Evolutionary conservation across 2,113 vertebrate genomes (phyloP), one percentile per base, ranked within the genome.

Genomic region (Struthidea cinerea): DNA sequence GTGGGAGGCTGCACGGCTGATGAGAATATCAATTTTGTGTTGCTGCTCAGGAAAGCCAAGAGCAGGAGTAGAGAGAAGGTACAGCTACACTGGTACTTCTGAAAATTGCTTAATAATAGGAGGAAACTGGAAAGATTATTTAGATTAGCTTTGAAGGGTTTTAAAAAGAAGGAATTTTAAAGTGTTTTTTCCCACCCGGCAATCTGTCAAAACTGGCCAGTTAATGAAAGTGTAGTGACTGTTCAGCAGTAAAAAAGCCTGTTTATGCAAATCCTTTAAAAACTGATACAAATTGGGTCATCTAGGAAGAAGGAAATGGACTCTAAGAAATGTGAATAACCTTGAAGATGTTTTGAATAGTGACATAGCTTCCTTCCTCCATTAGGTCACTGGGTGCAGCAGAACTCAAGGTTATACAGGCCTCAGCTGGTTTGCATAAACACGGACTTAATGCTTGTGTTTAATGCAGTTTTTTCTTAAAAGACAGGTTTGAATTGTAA

Each of bases 1-100:
- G 80, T 77, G 84, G 91, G 93, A 87, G 91, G 77, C 78, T 91
- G 86, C 26, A 67, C 41, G 18, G 84, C 94, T 95, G 93, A 94
- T 89, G 74, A 93, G 87, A 97, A 95, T 95, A 88, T 85, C 49
- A 95, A 86, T 95, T 96, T 55, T 87, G 37, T 44, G 26, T 65
- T 61, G 87, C 91, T 60, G 23, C 56, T 74, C 32, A 50, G 64
- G 32, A 75, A 24, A 81, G 52, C 67, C 76, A 53, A 68, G 60
- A 90, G 56, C 81, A 94, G 77, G 37, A 78, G 39, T 7, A 63
- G 50, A 78, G 64, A n/a, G 23, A 41, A 87, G 70, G 57, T 59
- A 28, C 44, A 68, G 53, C 53, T 85, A 10, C 11, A 21, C 24
- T 35, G 13, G 5, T 65, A 16, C 68, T 60, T 82, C 79, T 68